phyloP scores from a whole-genome alignment of 1,140 invertebrate species.

The Lerema accius region DNA sequence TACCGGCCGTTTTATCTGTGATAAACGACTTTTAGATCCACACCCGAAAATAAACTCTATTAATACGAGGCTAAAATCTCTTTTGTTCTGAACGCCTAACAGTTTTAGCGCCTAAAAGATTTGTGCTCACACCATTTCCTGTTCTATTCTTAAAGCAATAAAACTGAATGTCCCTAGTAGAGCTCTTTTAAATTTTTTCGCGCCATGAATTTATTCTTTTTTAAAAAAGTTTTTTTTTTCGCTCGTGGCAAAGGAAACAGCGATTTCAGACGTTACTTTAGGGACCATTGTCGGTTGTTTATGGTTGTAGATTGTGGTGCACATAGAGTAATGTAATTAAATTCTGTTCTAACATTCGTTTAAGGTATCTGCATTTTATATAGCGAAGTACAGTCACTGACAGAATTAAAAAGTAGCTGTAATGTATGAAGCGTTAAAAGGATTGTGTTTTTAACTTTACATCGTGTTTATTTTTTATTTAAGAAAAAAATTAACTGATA shows the following conservation, averaged over 20 bases:
- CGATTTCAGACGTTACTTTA: slow-evolving; percentile 8
- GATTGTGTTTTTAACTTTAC: background rate
- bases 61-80: slow-evolving; percentile 25
- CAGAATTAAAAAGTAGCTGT: background rate
- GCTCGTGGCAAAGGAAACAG: slow-evolving; percentile 3
- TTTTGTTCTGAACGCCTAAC: slow-evolving; percentile 37
- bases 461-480: no score
- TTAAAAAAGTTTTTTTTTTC: background rate
- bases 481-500: no score
- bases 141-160: slow-evolving; percentile 69
- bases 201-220: slow-evolving; percentile 34
- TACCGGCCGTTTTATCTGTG: slow-evolving; percentile 70
- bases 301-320: background rate
- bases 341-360: slow-evolving; percentile 2
- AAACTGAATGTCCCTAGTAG: slow-evolving; percentile 63
- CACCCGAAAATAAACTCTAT: slow-evolving; percentile 46
- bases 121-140: slow-evolving; percentile 65
- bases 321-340: slow-evolving; percentile 11
- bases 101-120: slow-evolving; percentile 59
- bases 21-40: slow-evolving; percentile 54
- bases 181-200: slow-evolving; percentile 43
- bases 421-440: slow-evolving; percentile 2
- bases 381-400: slow-evolving; percentile 1
- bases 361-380: slow-evolving; percentile 20
- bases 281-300: slow-evolving; percentile 2